phyloP scores from a whole-genome alignment of 2,113 vertebrate genomes.

The Daphoenositta chrysoptera region DNA sequence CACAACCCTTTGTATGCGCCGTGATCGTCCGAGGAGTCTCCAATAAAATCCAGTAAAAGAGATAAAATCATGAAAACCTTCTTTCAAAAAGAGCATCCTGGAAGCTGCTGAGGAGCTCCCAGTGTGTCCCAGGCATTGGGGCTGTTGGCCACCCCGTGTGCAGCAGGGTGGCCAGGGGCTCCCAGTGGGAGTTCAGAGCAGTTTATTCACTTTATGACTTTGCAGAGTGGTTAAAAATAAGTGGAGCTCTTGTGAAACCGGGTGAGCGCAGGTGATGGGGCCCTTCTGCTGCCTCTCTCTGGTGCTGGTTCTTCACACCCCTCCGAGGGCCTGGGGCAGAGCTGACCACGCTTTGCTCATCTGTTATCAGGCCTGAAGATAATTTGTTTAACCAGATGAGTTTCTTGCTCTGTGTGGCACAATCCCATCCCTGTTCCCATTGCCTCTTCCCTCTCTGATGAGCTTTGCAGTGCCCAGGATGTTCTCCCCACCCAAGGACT shows the following conservation, averaged over 20 bases:
- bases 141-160: fast-evolving
- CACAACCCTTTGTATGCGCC: fast-evolving
- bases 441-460: not conserved
- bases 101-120: not conserved
- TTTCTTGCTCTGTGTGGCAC: not conserved
- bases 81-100: no score
- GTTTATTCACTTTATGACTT: not conserved
- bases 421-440: no score
- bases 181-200: not conserved
- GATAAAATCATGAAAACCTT: fast-evolving
- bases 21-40: not conserved
- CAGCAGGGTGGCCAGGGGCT: not conserved
- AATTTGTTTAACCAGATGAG: not conserved
- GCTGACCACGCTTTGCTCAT: not conserved
- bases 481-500: not conserved
- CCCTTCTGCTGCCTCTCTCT: not conserved
- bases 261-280: not conserved
- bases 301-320: fast-evolving
- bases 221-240: not conserved
- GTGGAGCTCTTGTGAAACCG: not conserved
- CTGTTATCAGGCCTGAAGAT: not conserved
- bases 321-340: not conserved
- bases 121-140: fast-evolving
- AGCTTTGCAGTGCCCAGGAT: not conserved
- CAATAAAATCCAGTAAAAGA: not conserved